Base-by-base conservation (phyloP, 2,888 invertebrate genomes). In the Drosophila merina region DNA sequence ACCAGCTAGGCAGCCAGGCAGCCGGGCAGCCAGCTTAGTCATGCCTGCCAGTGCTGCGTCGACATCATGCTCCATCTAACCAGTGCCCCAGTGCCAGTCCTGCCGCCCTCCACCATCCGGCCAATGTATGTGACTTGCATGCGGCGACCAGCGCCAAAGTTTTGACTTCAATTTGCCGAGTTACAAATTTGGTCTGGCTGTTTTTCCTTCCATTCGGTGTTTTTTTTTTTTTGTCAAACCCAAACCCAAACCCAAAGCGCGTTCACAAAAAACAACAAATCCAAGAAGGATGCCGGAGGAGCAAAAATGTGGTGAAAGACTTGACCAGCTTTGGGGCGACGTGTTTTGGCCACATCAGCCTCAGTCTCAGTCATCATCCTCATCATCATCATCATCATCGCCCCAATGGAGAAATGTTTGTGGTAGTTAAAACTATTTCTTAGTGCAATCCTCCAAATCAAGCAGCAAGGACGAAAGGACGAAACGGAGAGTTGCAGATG, bases 111-210 rank as follows among this genome's bases (percentile, higher is more conserved):
- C 58, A 8, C 12, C n/a, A 12, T 26, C 47, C 2, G 25, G 40
- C 45, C 9, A 14, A 55, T 64, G 81, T 77, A 81, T 81, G 81
- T 81, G 81, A 81, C 81, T 74, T 75, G 81, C 81, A 81, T 81
- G 81, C 86, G 62, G 70, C 70, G 72, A 49, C 75, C 71, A 68
- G 58, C 71, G 75, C 73, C 86, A 86, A 81, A 86, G 54, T 86
- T 81, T 83, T 77, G 81, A 77, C 80, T 86, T 83, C 73, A 83
- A 86, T 79, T 86, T 86, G 63, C 63, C 77, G 74, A 74, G 84
- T 72, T 72, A 73, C 77, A 67, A 77, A 77, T 57, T 79, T 33
- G 57, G 50, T 51, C 64, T 47, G 45, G 51, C 64, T 64, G 38
- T 54, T 66, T 48, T 54, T 50, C 44, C 40, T n/a, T 54, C 2